A percentile compares a stretch with the other conserved stretches of the same genome.
phyloP scores from a whole-genome alignment of 2,113 vertebrate genomes.

The Phylloscopus trochilus region DNA sequence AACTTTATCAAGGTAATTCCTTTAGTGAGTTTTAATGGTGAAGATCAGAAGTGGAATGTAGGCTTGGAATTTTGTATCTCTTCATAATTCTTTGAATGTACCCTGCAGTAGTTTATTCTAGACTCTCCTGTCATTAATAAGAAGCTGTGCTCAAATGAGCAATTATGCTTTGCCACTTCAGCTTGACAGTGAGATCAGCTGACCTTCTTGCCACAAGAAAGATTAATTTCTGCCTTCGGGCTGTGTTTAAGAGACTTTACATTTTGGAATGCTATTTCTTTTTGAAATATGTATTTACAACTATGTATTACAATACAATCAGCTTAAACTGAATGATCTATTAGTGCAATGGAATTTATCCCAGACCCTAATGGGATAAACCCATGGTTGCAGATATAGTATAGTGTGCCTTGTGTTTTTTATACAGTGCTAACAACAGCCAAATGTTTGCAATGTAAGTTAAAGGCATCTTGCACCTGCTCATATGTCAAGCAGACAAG shows the following conservation, averaged over 20 bases:
- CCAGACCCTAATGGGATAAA: not conserved
- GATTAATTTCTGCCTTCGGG: not conserved
- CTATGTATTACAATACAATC: not conserved
- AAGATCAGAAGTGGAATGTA: not conserved
- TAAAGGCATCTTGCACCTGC: not conserved
- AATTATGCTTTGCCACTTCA: not conserved
- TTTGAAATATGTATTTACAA: not conserved
- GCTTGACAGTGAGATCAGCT: not conserved
- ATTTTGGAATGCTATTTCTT: not conserved
- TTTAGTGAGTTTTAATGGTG: not conserved
- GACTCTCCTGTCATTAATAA: not conserved
- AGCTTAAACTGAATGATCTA: not conserved
- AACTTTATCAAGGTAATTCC: not conserved
- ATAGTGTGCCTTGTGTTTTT: not conserved
- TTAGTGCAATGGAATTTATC: not conserved
- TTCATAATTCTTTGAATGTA: not conserved
- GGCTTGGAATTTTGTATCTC: not conserved
- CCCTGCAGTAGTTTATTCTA: not conserved
- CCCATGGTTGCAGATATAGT: not conserved
- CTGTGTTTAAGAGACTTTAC: not conserved
- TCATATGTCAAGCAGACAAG: not conserved
- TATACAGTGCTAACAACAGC: not conserved
- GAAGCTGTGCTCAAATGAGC: not conserved
- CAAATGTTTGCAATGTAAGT: not conserved
- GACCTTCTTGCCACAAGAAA: not conserved